These are phyloP conservation scores for Spheniscus humboldti DNA, from an alignment of 2,797 vertebrate genomes.

Conservation along the genomic window DNA sequence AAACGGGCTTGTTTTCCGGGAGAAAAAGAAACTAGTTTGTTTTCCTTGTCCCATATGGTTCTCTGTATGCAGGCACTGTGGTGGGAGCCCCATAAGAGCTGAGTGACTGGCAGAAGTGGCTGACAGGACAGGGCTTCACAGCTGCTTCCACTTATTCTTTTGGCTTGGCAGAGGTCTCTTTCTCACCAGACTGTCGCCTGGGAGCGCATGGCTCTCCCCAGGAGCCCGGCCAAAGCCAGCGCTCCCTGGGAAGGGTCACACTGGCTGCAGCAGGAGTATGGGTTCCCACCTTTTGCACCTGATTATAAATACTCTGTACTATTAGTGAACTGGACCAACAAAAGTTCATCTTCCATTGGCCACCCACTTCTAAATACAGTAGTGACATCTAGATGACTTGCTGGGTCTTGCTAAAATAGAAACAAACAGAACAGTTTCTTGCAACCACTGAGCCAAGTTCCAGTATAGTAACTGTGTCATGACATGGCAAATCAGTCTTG, in stretches of 20 bases:
- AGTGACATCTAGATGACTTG: not conserved
- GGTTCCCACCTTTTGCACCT: not conserved
- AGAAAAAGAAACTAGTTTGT: not conserved
- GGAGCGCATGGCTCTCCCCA: not conserved
- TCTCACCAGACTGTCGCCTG: not conserved
- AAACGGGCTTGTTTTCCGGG: not conserved
- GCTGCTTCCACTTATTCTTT: not conserved
- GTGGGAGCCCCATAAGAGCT: rapidly evolving
- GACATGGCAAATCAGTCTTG: not conserved
- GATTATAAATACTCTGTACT: not conserved
- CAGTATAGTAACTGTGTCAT: not conserved
- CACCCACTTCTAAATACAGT: not conserved
- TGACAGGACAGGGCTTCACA: not conserved
- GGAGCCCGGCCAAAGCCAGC: rapidly evolving
- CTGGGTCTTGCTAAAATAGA: not conserved
- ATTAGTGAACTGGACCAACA: not conserved
- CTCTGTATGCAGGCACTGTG: not conserved
- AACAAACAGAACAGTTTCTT: not conserved
- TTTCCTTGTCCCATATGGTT: not conserved
- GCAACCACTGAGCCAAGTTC: not conserved
- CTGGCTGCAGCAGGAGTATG: not conserved
- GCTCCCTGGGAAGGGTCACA: not conserved
- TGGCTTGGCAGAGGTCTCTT: not conserved
- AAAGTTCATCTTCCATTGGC: not conserved
- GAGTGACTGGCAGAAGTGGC: not conserved